Evolutionary conservation across 1,140 invertebrate genomes (phyloP), one percentile per base, ranked within the genome.

Genomic region (Micrasema minimum): DNA sequence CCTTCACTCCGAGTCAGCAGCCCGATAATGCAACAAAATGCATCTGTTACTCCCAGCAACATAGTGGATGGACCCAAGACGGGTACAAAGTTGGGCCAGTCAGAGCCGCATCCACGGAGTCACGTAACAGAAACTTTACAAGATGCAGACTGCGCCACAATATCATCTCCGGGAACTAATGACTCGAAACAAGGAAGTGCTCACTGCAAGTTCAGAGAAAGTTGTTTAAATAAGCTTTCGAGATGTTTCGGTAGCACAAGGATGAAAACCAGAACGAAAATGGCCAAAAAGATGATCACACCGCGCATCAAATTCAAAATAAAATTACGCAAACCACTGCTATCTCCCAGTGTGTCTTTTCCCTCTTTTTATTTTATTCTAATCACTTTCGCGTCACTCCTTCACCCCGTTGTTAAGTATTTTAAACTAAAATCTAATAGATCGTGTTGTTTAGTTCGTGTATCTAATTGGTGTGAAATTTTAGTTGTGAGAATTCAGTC

Each of bases 261-360:
- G 26, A 31, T 31, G 7, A 31, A 10, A 11, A 6, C 9, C 3
- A 64, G 59, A 64, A 72, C 71, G 35, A 74, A 67, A 55, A 67
- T 53, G 31, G 61, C 41, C 14, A 66, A 45, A 51, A 67, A 66
- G 57, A 69, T 41, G 45, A 45, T 46, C 14, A 71, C 66, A 14
- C 72, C 72, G 3, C 46, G 72, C 2, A 74, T 74, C 45, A 74
- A 74, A 20, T 74, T 74, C 65, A 74, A 74, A 74, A 61, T 45
- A 41, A 74, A 74, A 68, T 10, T 22, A 9, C n/a, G 0, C 37
- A 11, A 14, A 14, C 16, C 41, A 18, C 22, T n/a, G 5, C 10
- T 16, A 14, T 46, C 5, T 38, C 14, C 50, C 31, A 14, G 6
- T 35, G 65, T 67, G 65, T 55, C 65, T 67, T 67, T 50, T 53